phyloP scores from a whole-genome alignment of 2,888 invertebrate genomes.

The Trissolcus japonicus region DNA sequence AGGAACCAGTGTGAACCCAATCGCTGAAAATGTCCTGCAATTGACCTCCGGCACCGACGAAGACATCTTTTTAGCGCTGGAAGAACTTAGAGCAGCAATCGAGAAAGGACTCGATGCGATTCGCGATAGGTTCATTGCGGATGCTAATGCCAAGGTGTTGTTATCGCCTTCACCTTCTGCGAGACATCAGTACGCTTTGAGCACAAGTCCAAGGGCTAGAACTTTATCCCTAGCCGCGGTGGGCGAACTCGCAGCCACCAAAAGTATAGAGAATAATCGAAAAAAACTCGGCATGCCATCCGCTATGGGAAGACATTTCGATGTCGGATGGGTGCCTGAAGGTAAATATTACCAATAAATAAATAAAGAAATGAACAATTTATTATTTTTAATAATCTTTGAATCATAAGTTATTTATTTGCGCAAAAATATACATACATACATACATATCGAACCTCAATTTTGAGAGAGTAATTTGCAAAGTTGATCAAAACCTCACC shows the following conservation, averaged over 20 bases:
- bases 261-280: conserved; percentile 77
- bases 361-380: no score
- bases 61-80: conserved; percentile 56
- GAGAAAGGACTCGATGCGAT: conserved; percentile 80
- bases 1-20: no score
- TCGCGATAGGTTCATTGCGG: conserved; percentile 78
- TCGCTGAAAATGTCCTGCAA: neutral
- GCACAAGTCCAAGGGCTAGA: conserved; percentile 80
- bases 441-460: no score
- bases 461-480: no score
- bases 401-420: no score
- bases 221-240: conserved; percentile 82
- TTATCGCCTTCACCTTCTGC: conserved; percentile 80
- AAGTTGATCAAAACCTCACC: no score
- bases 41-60: conserved; percentile 13
- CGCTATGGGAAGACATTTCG: conserved; percentile 66
- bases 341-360: no score
- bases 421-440: no score
- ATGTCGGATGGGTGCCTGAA: conserved; percentile 66
- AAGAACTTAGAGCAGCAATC: conserved; percentile 78
- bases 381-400: no score
- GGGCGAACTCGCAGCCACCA: conserved; percentile 83
- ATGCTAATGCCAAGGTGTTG: conserved; percentile 78
- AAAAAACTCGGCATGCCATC: conserved; percentile 65
- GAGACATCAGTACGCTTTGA: conserved; percentile 84